These are phyloP conservation scores for Drosophila emarginata DNA, from an alignment of 2,888 invertebrate genomes.

Conservation along the genomic window DNA sequence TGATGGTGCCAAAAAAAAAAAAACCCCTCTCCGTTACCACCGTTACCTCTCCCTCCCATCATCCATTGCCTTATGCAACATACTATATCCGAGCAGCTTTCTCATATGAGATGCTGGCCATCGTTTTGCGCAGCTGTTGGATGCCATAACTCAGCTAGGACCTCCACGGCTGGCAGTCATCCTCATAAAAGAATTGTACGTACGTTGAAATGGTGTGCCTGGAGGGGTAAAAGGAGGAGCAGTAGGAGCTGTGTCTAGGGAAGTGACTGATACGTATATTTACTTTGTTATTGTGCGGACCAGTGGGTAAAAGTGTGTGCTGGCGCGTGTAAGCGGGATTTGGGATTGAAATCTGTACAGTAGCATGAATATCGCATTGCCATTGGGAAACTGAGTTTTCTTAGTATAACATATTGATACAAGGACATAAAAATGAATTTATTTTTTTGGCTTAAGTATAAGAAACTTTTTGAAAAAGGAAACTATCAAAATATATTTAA, in stretches of 20 bases:
- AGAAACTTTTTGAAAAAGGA: too few relatives aligned
- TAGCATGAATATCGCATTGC: conserved; percentile 45
- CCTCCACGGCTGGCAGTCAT: conserved; percentile 19
- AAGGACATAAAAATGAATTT: not conserved
- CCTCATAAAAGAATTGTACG: conserved; percentile 36
- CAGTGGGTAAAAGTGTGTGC: conserved; percentile 15
- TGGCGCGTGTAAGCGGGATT: conserved; percentile 59
- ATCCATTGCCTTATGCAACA: conserved; percentile 62
- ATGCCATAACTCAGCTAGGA: conserved; percentile 69
- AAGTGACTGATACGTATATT: conserved; percentile 34
- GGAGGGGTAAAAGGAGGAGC: not conserved
- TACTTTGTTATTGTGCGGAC: conserved; percentile 26
- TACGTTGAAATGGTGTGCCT: not conserved
- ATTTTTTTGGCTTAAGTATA: not conserved
- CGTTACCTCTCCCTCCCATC: not conserved
- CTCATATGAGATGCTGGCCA: conserved; percentile 35
- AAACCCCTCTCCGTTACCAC: not conserved
- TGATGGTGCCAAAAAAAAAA: conserved; percentile 44
- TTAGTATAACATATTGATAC: conserved; percentile 3
- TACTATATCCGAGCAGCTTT: conserved; percentile 42
- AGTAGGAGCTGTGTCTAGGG: conserved; percentile 7
- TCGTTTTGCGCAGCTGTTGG: conserved; percentile 71
- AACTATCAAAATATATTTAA: not conserved
- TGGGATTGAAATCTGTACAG: conserved; percentile 55
- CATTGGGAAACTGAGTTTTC: conserved; percentile 12